Base-by-base conservation (phyloP, 1,140 invertebrate species). In the Pararge aegeria region DNA sequence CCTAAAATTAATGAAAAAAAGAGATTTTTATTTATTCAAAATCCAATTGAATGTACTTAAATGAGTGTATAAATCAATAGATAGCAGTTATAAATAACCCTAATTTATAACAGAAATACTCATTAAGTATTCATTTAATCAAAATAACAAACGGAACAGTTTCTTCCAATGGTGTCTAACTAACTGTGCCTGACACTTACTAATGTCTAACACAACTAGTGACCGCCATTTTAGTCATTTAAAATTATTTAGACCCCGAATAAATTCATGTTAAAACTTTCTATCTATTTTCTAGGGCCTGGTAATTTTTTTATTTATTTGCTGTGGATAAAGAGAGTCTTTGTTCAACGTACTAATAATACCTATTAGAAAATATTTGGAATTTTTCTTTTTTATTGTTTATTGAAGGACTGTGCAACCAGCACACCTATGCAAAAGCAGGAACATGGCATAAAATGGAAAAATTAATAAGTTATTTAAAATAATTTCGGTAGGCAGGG, bases 221-320 rank as follows among this genome's bases (percentile, higher is more conserved):
- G 38, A 40, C 38, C 38, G 13, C 38, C 38, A 40, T 40, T 18
- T 40, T 40, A 40, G 7, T 34, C 30, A 34, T 34, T 34, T 34
- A 34, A 34, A 40, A 40, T 40, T 40, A 18, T 16, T 40, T 40
- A 40, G 13, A 15, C 38, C 13, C 30, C 9, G 30, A 34, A 34
- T 34, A 34, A 34, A 34, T 34, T 34, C 10, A 34, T 34, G 30
- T 12, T 34, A 30, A 7, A 30, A 34, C 30, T 34, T 7, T 34
- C 30, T 12, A 3, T 10, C 10, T 12, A 34, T 4, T 34, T 34
- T 34, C 30, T 34, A 10, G 30, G 30, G 30, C 30, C 30, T 34
- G n/a, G 0, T 34, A 34, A 34, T 12, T 12, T 34, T n/a, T n/a
- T n/a, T n/a, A n/a, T n/a, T n/a, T n/a, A n/a, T n/a, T n/a, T n/a